phyloP scores from a whole-genome alignment of 2,113 vertebrate genomes.

The Lophotis ruficrista region DNA sequence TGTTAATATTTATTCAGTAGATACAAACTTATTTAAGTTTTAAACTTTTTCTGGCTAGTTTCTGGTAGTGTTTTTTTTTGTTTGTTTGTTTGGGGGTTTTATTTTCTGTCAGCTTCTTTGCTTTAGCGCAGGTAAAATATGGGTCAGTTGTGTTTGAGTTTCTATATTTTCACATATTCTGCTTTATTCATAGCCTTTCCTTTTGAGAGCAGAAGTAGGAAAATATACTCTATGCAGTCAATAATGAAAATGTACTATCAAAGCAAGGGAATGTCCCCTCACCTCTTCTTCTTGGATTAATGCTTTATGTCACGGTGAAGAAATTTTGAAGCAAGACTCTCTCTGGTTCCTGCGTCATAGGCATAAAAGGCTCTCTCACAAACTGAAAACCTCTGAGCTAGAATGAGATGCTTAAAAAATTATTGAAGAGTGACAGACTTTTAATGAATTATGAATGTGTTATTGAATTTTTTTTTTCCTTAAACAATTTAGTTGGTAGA shows the following conservation, averaged over 20 bases:
- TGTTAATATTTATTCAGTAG: not conserved
- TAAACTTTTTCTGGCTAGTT: not conserved
- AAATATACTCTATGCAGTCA: not conserved
- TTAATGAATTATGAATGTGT: slow-evolving; percentile 43
- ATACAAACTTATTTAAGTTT: not conserved
- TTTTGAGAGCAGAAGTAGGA: not conserved
- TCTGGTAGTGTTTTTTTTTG: not conserved
- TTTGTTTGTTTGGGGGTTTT: accelerated
- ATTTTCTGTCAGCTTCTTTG: not conserved
- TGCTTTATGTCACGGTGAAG: not conserved
- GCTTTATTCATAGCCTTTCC: not conserved
- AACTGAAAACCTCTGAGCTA: not conserved
- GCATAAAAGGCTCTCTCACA: not conserved
- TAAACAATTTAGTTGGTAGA: not conserved
- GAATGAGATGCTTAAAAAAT: not conserved
- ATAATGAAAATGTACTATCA: not conserved
- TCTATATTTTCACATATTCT: not conserved
- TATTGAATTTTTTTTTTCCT: not conserved
- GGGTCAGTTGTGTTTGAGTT: not conserved
- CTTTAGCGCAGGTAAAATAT: not conserved
- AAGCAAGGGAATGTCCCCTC: not conserved
- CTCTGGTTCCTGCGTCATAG: not conserved
- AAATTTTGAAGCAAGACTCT: not conserved
- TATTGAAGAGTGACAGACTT: not conserved
- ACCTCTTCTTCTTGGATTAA: not conserved